Evolutionary conservation across 1,140 invertebrate genomes (phyloP).

Genomic region (Condylostylus longicornis): DNA sequence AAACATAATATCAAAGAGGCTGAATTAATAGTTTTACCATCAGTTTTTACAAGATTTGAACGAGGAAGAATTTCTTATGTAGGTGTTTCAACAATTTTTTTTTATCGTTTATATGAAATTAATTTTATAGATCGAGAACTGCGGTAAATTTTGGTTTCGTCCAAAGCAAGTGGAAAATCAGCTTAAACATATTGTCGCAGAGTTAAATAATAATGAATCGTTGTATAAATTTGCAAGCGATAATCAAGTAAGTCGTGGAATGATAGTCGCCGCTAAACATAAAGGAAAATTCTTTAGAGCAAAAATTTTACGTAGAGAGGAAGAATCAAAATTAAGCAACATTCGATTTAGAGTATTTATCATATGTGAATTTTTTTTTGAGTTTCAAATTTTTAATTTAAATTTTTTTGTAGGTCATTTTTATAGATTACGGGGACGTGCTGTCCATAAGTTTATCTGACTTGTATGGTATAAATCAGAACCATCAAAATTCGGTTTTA

Average conservation of each 20-base stretch:
- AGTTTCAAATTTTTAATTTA: too few relatives aligned
- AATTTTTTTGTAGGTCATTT: constrained; percentile 40
- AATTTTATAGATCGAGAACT: constrained; percentile 15
- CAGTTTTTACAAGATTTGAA: constrained; percentile 17
- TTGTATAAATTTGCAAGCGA: constrained; percentile 11
- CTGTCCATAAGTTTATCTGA: constrained; percentile 19
- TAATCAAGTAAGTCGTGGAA: constrained; percentile 14
- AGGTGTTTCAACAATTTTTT: constrained; percentile 3
- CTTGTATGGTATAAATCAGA: too few relatives aligned
- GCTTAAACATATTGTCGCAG: constrained; percentile 8
- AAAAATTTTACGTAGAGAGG: too few relatives aligned
- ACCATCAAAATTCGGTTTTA: too few relatives aligned
- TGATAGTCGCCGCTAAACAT: constrained; percentile 30
- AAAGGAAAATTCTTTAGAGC: too few relatives aligned
- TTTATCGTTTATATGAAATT: not conserved
- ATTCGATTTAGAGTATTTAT: too few relatives aligned
- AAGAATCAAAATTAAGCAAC: too few relatives aligned
- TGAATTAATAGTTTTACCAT: constrained; percentile 21
- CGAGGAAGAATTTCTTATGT: constrained; percentile 21
- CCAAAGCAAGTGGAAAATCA: constrained; percentile 12
- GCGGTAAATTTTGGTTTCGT: constrained; percentile 27
- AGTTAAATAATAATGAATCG: constrained; percentile 20
- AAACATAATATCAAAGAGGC: constrained; percentile 12
- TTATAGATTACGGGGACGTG: constrained; percentile 64
- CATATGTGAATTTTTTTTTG: too few relatives aligned